Evolutionary conservation across 2,113 vertebrate species (phyloP).

Genomic region (Chloebia gouldiae): DNA sequence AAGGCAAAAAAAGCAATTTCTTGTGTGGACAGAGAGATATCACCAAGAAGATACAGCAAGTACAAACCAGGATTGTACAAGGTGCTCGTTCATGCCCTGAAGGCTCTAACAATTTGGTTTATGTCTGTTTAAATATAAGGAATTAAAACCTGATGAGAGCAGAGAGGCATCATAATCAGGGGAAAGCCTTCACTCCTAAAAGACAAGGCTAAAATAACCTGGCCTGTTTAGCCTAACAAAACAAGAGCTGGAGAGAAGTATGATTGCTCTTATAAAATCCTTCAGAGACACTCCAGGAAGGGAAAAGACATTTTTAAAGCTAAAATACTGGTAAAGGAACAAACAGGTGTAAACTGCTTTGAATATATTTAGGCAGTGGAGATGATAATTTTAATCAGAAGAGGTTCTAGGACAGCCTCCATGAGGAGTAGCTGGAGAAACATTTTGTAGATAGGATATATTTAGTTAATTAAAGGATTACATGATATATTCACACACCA

Average conservation of each 20-base stretch:
- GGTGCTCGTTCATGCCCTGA: neutral
- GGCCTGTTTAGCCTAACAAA: neutral
- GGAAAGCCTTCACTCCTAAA: neutral
- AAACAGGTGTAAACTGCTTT: neutral
- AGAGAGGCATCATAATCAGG: neutral
- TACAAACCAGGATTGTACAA: neutral
- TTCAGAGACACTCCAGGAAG: neutral
- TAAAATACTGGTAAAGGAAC: neutral
- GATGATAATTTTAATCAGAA: neutral
- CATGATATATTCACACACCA: neutral
- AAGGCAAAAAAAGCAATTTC: neutral
- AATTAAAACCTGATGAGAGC: neutral
- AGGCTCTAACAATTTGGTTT: neutral
- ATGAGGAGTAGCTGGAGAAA: neutral
- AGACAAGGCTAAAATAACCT: neutral
- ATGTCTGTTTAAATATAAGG: neutral
- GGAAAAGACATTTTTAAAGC: neutral
- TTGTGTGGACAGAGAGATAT: neutral
- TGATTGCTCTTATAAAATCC: neutral
- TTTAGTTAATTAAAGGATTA: neutral
- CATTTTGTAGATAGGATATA: neutral
- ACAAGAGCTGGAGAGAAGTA: neutral
- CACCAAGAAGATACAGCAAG: neutral
- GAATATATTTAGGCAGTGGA: neutral
- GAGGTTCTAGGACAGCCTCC: neutral